These are phyloP conservation scores for Mesorhabditis belari DNA, from an alignment of 2,888 invertebrate genomes.

Conservation along the genomic window DNA sequence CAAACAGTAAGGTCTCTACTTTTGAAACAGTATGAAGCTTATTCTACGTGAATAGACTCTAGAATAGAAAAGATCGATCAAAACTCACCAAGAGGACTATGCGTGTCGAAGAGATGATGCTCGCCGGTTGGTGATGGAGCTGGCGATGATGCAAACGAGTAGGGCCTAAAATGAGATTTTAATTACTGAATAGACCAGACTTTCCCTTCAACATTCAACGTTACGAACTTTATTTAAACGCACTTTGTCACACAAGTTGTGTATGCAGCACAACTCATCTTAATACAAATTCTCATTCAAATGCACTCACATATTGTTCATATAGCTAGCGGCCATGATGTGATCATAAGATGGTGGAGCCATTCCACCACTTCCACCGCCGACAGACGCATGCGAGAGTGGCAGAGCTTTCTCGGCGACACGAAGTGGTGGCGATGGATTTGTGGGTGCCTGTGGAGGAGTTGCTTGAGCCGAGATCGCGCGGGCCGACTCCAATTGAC, in stretches of 20 bases:
- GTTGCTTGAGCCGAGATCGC: background rate
- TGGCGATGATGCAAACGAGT: background rate
- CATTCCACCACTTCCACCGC: slow-evolving; percentile 13
- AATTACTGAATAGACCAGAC: too few relatives aligned
- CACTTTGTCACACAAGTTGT: too few relatives aligned
- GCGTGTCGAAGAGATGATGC: slow-evolving; percentile 27
- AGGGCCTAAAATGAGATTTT: background rate
- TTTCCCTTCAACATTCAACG: too few relatives aligned
- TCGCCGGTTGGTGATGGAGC: slow-evolving; percentile 24
- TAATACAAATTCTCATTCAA: too few relatives aligned
- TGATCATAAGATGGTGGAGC: slow-evolving; percentile 2
- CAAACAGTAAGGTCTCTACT: too few relatives aligned
- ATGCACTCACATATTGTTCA: background rate
- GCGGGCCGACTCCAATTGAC: too few relatives aligned
- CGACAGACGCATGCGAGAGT: slow-evolving; percentile 17
- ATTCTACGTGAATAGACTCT: too few relatives aligned
- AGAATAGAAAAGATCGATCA: too few relatives aligned
- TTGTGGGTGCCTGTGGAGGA: slow-evolving; percentile 12
- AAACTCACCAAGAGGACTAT: background rate
- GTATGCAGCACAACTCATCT: too few relatives aligned
- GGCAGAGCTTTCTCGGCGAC: background rate
- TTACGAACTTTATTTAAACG: too few relatives aligned
- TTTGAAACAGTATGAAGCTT: too few relatives aligned
- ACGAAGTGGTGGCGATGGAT: slow-evolving; percentile 17
- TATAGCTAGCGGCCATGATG: slow-evolving; percentile 8